Evolutionary conservation across 2,888 invertebrate species (phyloP).

Genomic region (Germaria angustata): DNA sequence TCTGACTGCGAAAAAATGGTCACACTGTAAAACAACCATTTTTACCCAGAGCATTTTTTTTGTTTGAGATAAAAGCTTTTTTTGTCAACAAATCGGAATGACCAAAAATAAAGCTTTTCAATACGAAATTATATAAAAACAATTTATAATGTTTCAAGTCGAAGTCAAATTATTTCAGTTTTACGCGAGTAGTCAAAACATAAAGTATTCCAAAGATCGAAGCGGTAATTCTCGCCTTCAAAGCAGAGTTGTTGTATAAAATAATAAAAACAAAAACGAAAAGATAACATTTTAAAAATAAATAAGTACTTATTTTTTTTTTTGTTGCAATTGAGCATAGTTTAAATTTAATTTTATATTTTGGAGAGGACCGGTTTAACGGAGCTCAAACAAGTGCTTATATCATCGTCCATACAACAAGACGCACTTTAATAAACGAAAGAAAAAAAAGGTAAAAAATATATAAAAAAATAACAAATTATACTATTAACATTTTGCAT

Average conservation of each 20-base stretch:
- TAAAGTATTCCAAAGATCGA: background rate
- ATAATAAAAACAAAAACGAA: constrained; percentile 10
- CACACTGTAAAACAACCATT: no score
- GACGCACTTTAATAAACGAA: constrained; percentile 38
- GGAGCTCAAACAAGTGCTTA: constrained; percentile 61
- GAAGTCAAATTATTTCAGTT: constrained; percentile 43
- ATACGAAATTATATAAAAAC: constrained; percentile 25
- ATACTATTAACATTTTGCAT: constrained; percentile 19
- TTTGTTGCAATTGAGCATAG: constrained; percentile 27
- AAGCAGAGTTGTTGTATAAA: constrained; percentile 7
- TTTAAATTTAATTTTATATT: constrained; percentile 16
- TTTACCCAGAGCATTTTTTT: no score
- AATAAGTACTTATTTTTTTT: constrained; percentile 27
- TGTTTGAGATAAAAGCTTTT: no score
- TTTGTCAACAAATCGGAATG: no score
- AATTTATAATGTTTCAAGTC: constrained; percentile 40
- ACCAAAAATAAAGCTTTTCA: no score
- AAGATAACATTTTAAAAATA: constrained; percentile 40
- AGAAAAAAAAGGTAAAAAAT: constrained; percentile 21
- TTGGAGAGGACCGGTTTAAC: constrained; percentile 64
- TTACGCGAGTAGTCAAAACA: constrained; percentile 52
- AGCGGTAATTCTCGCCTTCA: constrained; percentile 27
- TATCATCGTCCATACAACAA: constrained; percentile 48
- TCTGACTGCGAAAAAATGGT: no score
- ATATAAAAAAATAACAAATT: background rate